Evolutionary conservation across 2,797 vertebrate genomes (phyloP), one percentile per base, ranked within the genome.

Genomic region (Lagocephalus sceleratus): DNA sequence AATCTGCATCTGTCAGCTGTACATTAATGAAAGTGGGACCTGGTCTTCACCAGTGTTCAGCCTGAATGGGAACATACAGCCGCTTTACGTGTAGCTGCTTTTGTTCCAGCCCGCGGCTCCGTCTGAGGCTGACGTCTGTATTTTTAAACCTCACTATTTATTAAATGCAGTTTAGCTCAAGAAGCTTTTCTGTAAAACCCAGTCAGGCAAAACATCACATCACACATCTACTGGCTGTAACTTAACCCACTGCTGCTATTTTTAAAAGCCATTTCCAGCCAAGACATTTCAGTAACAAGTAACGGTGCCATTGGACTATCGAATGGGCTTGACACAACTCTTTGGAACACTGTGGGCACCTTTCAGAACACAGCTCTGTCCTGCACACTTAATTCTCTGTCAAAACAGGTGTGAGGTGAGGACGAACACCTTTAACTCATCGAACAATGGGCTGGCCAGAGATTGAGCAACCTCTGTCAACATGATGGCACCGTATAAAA

Each of bases 251-350:
- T 65, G 63, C 26, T 51, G 80, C 89, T 92, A 92, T 92, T 92
- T 92, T 86, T 92, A 89, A 89, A 85, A 75, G 50, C 53, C 80
- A 74, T 82, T 85, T 88, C 68, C 63, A 85, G 88, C 88, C 85
- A 86, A 90, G 89, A 88, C 94, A 96, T 92, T 95, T 94, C 86
- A 94, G 91, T 8, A 88, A 92, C 63, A 29, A 91, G 92, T 72
- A 76, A 80, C 79, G 74, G 78, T 81, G 76, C 88, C 85, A 87
- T 72, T 71, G 47, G 20, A 61, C 73, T 72, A 73, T 83, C 76
- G 79, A 72, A 86, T 72, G 47, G 41, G 50, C 53, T 73, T 43
- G 47, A 80, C 64, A 35, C 47, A 60, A 76, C 55, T 35, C 47
- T 54, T 54, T 61, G 74, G 68, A 61, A 71, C 66, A 69, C 63